A percentile compares a stretch with the other conserved stretches of the same genome.
phyloP scores from a whole-genome alignment of 2,113 vertebrate genomes.

The Sclerurus mexicanus region DNA sequence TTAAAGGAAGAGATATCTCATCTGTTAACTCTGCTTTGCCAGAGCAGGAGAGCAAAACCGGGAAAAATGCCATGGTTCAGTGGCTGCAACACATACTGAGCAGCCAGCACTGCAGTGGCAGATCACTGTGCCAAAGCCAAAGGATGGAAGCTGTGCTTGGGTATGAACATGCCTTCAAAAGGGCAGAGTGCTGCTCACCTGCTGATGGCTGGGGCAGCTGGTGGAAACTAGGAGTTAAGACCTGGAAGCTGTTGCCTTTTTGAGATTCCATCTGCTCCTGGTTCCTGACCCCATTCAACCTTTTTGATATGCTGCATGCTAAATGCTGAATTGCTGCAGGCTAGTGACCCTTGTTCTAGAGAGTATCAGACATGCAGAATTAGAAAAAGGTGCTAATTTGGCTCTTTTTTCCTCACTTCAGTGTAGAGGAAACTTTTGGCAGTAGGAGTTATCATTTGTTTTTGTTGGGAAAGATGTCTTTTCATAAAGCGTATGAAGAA shows the following conservation, averaged over 20 bases:
- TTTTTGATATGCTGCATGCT: neutral
- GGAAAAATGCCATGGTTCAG: neutral
- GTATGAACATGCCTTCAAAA: neutral
- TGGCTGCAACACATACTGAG: rapidly evolving
- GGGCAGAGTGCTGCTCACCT: neutral
- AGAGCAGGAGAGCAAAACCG: neutral
- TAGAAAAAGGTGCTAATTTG: neutral
- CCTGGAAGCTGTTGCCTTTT: neutral
- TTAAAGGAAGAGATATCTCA: neutral
- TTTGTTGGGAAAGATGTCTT: neutral
- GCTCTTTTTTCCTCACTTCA: neutral
- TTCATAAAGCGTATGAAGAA: neutral
- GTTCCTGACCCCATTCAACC: neutral
- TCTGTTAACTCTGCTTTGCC: neutral
- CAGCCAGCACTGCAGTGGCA: neutral
- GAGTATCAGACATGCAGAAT: neutral
- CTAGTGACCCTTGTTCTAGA: neutral
- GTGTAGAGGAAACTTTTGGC: neutral
- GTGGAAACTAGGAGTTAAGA: neutral
- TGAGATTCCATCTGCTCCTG: neutral
- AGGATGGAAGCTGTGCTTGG: rapidly evolving
- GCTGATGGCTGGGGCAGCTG: neutral
- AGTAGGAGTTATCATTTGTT: neutral
- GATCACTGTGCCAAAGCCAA: neutral
- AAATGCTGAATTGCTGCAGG: neutral